These are phyloP conservation scores for Limnephilus marmoratus DNA, from an alignment of 2,888 invertebrate genomes.

Conservation along the genomic window DNA sequence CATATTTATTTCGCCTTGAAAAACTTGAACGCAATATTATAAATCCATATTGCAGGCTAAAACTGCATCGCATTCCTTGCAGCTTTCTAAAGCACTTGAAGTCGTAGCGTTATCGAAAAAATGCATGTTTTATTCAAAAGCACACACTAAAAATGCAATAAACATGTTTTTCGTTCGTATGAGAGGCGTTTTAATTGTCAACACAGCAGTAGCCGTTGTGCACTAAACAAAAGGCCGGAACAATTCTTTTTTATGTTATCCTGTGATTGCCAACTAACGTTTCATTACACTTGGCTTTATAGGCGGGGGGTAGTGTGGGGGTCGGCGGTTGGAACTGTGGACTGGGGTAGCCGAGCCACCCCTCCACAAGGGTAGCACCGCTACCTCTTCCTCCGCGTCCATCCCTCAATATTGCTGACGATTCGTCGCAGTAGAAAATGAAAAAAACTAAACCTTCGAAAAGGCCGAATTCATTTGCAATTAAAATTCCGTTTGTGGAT, in stretches of 20 bases:
- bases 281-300: constrained; percentile 46
- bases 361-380: background rate
- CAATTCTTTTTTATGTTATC: constrained; percentile 39
- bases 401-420: constrained; percentile 36
- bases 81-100: background rate
- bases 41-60: background rate
- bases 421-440: constrained; percentile 40
- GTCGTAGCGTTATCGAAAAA: background rate
- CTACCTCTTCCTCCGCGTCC: constrained; percentile 22
- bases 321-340: background rate
- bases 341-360: background rate
- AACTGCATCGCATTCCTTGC: background rate
- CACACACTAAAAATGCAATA: constrained; percentile 32
- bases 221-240: constrained; percentile 36
- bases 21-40: background rate
- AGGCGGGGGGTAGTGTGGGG: background rate
- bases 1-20: background rate
- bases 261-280: constrained; percentile 45
- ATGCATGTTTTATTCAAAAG: background rate
- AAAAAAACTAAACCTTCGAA: constrained; percentile 48
- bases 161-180: constrained; percentile 25
- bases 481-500: constrained; percentile 62
- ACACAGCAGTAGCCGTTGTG: constrained; percentile 25
- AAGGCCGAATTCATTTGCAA: constrained; percentile 63
- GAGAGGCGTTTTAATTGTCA: constrained; percentile 43